Conservation (phyloP, 2,888 invertebrate genomes). For the Panorpa germanica region DNA sequence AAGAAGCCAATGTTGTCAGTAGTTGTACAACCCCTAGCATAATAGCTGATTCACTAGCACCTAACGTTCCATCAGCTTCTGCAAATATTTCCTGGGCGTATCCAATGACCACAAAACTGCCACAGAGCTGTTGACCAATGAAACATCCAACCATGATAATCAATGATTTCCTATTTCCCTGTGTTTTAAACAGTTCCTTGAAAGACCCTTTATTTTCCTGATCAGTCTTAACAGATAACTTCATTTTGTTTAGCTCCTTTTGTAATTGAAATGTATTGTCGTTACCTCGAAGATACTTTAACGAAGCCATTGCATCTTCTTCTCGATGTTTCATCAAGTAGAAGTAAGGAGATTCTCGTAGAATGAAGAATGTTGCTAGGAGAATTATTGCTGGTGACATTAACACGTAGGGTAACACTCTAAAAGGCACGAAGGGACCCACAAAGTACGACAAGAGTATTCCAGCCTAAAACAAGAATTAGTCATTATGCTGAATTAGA, state of each 20-base stretch:
- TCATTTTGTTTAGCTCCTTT: conserved; percentile 32
- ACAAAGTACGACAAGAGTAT: conserved; percentile 38
- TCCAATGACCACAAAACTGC: conserved; percentile 35
- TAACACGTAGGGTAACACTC: conserved; percentile 32
- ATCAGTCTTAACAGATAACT: conserved; percentile 30
- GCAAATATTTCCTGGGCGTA: conserved; percentile 42
- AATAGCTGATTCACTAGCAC: conserved; percentile 29
- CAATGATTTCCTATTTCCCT: conserved; percentile 34
- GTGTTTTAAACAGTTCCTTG: conserved; percentile 28
- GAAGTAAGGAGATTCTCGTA: conserved; percentile 49
- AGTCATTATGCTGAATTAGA: no score
- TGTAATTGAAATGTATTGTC: no score
- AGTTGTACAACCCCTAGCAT: conserved; percentile 32
- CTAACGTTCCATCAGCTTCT: conserved; percentile 27
- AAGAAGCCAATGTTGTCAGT: conserved; percentile 33
- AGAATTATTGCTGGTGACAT: conserved; percentile 33
- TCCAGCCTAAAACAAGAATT: conserved; percentile 31
- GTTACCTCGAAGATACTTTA: conserved; percentile 34
- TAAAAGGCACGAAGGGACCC: conserved; percentile 35
- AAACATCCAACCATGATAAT: conserved; percentile 38
- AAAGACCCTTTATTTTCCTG: conserved; percentile 30
- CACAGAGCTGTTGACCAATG: conserved; percentile 39
- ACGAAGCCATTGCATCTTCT: conserved; percentile 30
- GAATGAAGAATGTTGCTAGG: conserved; percentile 32
- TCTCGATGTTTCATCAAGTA: conserved; percentile 28